Evolutionary conservation across 2,888 invertebrate genomes (phyloP), one percentile per base, ranked within the genome.

Genomic region (Meloe dianella): DNA sequence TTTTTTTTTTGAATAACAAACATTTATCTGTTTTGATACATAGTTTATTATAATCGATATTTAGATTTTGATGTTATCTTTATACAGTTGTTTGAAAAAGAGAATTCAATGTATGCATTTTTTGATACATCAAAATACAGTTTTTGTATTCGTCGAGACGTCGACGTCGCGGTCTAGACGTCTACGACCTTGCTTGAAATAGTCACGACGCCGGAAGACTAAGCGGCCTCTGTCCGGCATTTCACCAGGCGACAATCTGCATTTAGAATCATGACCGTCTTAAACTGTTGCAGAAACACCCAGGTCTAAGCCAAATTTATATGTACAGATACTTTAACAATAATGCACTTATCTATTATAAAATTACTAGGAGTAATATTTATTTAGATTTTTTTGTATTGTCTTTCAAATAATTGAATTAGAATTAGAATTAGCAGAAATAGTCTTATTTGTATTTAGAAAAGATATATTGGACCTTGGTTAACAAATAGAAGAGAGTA

Each of bases 171-270:
- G 77, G 80, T 81, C 80, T 80, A 81, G 80, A 80, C 80, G 79
- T 81, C 81, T 80, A 77, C 79, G 80, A 80, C 82, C 82, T 82
- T 82, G 82, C 81, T 72, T 72, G 75, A 80, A 82, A 79, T 81
- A 81, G 77, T 74, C 77, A 75, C 80, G 80, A 80, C 81, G 80
- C 82, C 82, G 82, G 82, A 82, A 82, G 81, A 81, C 78, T 76
- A 73, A 74, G 72, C 71, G 78, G 77, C 74, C 78, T 75, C 78
- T 73, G 77, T 75, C 77, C 76, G 73, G 74, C 75, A 74, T 75
- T 76, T 73, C 73, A 51, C 29, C 70, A 61, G 61, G 66, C 65
- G 67, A 58, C 66, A 62, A 62, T 66, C 65, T 66, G 65, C 62
- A 66, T 66, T 66, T 66, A 66, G 65, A 61, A 66, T 62, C 67